phyloP scores from a whole-genome alignment of 2,888 invertebrate species.

The Diloba caeruleocephala region DNA sequence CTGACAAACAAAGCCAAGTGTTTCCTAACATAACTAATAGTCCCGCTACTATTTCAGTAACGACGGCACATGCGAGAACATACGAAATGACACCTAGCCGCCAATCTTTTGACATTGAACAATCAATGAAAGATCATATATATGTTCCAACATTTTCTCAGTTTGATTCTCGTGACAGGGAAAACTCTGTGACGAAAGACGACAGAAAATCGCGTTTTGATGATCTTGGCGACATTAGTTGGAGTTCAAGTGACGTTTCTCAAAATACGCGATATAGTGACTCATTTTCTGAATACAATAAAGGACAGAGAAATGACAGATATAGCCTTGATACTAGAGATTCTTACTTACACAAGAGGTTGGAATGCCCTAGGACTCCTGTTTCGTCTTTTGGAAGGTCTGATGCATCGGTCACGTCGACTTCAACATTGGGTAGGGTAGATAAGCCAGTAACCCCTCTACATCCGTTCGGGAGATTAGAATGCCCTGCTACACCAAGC shows the following conservation, averaged over 20 bases:
- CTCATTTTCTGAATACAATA: slow-evolving; percentile 30
- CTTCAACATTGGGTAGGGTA: slow-evolving; percentile 55
- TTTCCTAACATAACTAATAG: slow-evolving; percentile 52
- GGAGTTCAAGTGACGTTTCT: slow-evolving; percentile 46
- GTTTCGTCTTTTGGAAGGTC: slow-evolving; percentile 57
- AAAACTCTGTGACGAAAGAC: slow-evolving; percentile 55
- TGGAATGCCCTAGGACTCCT: slow-evolving; percentile 55
- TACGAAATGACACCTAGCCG: slow-evolving; percentile 70
- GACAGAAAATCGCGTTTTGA: slow-evolving; percentile 44
- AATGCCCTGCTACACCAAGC: slow-evolving; percentile 69
- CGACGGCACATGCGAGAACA: slow-evolving; percentile 64
- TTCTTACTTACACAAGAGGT: slow-evolving; percentile 49
- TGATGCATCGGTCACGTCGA: slow-evolving; percentile 61
- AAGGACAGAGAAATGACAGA: slow-evolving; percentile 52
- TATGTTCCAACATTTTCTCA: slow-evolving; percentile 71
- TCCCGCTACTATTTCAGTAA: slow-evolving; percentile 47
- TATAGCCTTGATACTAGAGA: slow-evolving; percentile 58
- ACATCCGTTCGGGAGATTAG: slow-evolving; percentile 61
- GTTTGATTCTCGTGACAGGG: slow-evolving; percentile 61
- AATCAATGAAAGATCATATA: slow-evolving; percentile 71
- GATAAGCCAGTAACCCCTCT: slow-evolving; percentile 48
- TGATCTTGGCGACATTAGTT: slow-evolving; percentile 36
- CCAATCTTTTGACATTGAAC: slow-evolving; percentile 66
- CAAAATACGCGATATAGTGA: slow-evolving; percentile 44
- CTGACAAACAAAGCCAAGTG: slow-evolving; percentile 55